Evolutionary conservation across 2,113 vertebrate genomes (phyloP), one percentile per base, ranked within the genome.

Genomic region (Aleadryas rufinucha): DNA sequence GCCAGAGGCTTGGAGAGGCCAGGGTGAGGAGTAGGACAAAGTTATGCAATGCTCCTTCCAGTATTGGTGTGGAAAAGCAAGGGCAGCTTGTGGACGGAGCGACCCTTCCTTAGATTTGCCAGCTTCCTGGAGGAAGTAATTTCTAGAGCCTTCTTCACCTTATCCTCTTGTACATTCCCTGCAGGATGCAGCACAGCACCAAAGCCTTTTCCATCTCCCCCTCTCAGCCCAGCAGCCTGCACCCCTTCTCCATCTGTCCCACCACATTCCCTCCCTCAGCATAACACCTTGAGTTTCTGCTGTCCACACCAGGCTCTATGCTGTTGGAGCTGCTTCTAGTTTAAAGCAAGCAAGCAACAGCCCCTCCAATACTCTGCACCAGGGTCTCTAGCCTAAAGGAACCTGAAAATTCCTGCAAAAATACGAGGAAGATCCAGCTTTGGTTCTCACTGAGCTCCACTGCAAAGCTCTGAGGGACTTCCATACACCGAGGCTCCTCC

Each of bases 71-170:
- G 22, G 35, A 76, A 82, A 68, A 66, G 42, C 60, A 81, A 82
- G 86, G 72, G 31, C 47, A 45, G 7, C 21, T 69, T 68, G 68
- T 0, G 0, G 27, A 21, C 0, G 1, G 39, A 4, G n/a, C 15
- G 42, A 44, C 33, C 37, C 37, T 71, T 61, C 37, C 53, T 56
- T 45, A 37, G 87, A 83, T 33, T 44, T 54, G 26, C 13, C 49
- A 30, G 19, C 30, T 54, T 84, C 27, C 19, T 13, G 20, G 28
- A 66, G 19, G 57, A 83, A 80, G 23, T 6, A 3, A 8, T 57
- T 77, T 80, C 75, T 72, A 79, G 39, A 61, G 10, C 10, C 18
- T 53, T 76, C 75, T 71, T 85, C 22, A 23, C 17, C 13, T 60
- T 52, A 22, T 22, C 17, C 12, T 80, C 16, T 66, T 78, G 37